These are phyloP conservation scores for Bryconaethiops microstoma DNA, from an alignment of 2,797 vertebrate genomes.

Conservation along the genomic window DNA sequence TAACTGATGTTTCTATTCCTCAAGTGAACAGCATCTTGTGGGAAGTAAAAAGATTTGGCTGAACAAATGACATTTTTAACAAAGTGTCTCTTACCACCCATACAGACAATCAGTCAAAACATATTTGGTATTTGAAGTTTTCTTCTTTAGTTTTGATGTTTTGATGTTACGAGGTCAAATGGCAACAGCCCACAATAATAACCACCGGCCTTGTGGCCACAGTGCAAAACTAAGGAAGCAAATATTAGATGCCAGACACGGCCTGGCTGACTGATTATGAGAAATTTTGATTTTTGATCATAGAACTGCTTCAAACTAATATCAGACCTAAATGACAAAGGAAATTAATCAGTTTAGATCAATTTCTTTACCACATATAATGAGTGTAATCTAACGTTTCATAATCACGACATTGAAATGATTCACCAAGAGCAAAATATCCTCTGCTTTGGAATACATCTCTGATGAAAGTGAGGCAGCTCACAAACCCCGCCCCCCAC, in stretches of 20 bases:
- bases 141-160: neutral
- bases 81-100: neutral
- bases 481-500: neutral
- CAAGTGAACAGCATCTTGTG: neutral
- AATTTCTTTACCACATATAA: neutral
- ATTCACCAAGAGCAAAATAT: constrained; percentile 13
- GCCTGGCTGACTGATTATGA: neutral
- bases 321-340: neutral
- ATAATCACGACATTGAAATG: neutral
- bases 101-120: neutral
- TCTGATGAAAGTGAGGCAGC: neutral
- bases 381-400: neutral
- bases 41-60: neutral
- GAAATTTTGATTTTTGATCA: neutral
- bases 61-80: no score
- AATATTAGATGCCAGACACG: neutral
- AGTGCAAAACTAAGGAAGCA: neutral
- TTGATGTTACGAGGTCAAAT: neutral
- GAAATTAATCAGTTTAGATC: neutral
- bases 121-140: neutral
- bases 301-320: neutral
- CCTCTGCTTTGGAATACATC: neutral
- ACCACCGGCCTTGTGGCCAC: neutral
- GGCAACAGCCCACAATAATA: no score
- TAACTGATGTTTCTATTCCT: neutral